Evolutionary conservation across 2,797 vertebrate species (phyloP), one percentile per base, ranked within the genome.

Genomic region (Schizothorax lantsangensis): DNA sequence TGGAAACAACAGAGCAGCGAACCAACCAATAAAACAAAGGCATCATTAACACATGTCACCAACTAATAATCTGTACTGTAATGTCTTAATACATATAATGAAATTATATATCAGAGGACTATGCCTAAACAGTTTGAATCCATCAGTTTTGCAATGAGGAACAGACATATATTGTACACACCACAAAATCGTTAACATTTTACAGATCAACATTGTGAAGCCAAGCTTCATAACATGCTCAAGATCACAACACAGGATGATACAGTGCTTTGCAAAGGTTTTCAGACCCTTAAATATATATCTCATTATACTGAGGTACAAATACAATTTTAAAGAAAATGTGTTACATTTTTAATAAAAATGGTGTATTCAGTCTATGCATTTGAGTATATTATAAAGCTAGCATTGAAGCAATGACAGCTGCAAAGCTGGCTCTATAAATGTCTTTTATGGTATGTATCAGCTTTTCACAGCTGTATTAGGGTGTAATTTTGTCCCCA

Each of bases 1-100:
- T 86, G 86, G 75, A 88, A 89, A 91, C 64, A 81, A 59, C 57
- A 73, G 38, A 74, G 73, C 49, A 26, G 49, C 23, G n/a, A 45
- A 57, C n/a, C 69, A 59, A 33, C 38, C 38, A 83, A 45, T 72
- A 72, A n/a, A 26, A 40, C 49, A 72, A 83, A 57, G 49, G 23
- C 49, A 40, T 43, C 52, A 73, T 54, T 72, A 57, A 83, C 26
- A 38, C 4, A 26, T 82, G 33, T 72, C 49, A 72, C 81, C 23
- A 82, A 54, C 15, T 72, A 26, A 43, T 83, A 83, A 83, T 47
- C n/a, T 72, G 26, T 9, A 33, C 14, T 26, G 33, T 69, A 49
- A 52, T 23, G 30, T 73, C n/a, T 1, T 23, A 83, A 33, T 54
- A 77, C 38, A 75, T 38, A 75, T 19, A 38, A 23, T 36, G 11